Evolutionary conservation across 2,888 invertebrate species (phyloP).

Genomic region (Orgyia antiqua): DNA sequence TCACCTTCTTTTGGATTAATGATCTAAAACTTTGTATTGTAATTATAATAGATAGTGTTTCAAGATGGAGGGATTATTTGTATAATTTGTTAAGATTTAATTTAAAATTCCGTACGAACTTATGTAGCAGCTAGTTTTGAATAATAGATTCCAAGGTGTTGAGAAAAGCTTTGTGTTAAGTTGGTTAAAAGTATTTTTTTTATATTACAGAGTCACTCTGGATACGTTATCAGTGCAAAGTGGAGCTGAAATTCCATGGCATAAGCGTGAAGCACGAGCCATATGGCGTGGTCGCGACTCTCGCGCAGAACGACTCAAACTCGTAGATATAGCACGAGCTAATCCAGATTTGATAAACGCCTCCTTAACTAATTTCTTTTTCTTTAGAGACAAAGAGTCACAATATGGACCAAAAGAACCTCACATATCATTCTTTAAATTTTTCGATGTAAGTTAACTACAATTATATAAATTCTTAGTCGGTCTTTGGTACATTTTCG

Average conservation of each 20-base stretch:
- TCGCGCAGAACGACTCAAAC: constrained; percentile 87
- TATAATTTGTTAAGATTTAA: too few relatives aligned
- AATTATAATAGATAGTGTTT: too few relatives aligned
- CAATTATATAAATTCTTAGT: background rate
- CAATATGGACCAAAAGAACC: constrained; percentile 91
- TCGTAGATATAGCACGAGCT: constrained; percentile 86
- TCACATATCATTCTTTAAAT: constrained; percentile 93
- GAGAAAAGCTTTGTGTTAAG: too few relatives aligned
- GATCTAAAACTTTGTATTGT: too few relatives aligned
- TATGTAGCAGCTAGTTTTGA: too few relatives aligned
- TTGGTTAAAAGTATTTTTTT: too few relatives aligned
- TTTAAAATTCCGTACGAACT: too few relatives aligned
- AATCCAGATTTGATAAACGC: constrained; percentile 90
- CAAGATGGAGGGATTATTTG: too few relatives aligned
- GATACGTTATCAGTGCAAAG: constrained; percentile 95
- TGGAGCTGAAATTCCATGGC: constrained; percentile 84
- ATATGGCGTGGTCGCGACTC: constrained; percentile 98
- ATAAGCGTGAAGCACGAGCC: constrained; percentile 83
- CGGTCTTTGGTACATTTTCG: background rate
- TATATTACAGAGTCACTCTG: constrained; percentile 86
- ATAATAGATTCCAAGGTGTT: too few relatives aligned
- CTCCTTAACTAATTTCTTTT: constrained; percentile 97
- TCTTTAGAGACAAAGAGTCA: constrained; percentile 90
- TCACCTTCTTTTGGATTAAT: too few relatives aligned
- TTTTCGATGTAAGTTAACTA: constrained; percentile 88